Percentiles rank a stretch among this genome's conserved stretches.
These are phyloP conservation scores for Odontesthes bonariensis DNA, from an alignment of 2,113 vertebrate genomes.

Conservation along the genomic window DNA sequence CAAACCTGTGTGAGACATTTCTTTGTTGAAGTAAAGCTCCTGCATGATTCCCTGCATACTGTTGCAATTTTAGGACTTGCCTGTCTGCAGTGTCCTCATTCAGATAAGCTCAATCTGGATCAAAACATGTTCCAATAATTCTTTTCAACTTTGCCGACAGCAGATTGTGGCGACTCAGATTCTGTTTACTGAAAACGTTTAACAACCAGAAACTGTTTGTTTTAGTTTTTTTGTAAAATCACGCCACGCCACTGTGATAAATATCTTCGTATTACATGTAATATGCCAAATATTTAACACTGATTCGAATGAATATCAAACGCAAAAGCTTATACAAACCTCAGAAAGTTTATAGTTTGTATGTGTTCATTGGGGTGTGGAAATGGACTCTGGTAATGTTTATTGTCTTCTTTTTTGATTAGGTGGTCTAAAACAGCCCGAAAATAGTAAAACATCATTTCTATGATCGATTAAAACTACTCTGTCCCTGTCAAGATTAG, in stretches of 20 bases:
- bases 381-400: neutral
- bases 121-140: conserved; percentile 15
- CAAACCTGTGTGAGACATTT: conserved; percentile 26
- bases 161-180: no score
- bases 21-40: conserved; percentile 24
- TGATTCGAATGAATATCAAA: no score
- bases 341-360: no score
- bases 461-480: no score
- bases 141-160: conserved; percentile 5
- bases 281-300: no score
- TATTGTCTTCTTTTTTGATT: neutral
- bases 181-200: no score
- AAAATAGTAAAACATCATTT: no score
- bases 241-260: no score
- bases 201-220: no score
- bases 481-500: no score
- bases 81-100: conserved; percentile 23
- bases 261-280: no score
- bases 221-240: no score
- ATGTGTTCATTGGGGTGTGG: neutral
- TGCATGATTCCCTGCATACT: conserved; percentile 35
- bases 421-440: neutral
- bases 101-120: conserved; percentile 16
- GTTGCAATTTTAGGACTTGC: conserved; percentile 37
- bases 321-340: neutral